Evolutionary conservation across 1,140 invertebrate genomes (phyloP).

Genomic region (Zaprionus ghesquierei): DNA sequence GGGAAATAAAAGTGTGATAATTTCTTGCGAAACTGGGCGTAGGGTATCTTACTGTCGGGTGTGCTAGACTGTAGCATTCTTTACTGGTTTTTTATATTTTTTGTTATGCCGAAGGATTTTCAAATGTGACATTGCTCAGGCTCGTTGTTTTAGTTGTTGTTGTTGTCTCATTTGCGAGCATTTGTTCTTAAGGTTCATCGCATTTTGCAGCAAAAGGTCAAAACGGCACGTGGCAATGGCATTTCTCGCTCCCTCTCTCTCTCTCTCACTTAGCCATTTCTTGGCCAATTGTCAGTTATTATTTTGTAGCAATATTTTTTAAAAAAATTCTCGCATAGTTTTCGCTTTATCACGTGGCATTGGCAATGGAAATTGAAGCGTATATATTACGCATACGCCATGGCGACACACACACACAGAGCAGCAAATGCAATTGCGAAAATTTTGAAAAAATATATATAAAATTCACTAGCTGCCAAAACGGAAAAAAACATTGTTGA

Average conservation of each 20-base stretch:
- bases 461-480: background rate
- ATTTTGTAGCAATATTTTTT: background rate
- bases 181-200: conserved; percentile 69
- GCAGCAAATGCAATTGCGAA: background rate
- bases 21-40: no score
- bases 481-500: background rate
- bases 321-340: conserved; percentile 26
- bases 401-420: background rate
- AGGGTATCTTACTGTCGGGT: no score
- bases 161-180: conserved; percentile 61
- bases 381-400: conserved; percentile 54
- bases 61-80: no score
- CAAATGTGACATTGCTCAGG: conserved; percentile 60
- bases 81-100: conserved; percentile 5
- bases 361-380: conserved; percentile 23
- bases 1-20: no score
- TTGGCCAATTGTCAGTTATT: conserved; percentile 10
- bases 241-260: background rate
- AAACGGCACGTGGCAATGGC: conserved; percentile 71
- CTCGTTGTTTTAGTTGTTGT: conserved; percentile 18
- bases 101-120: conserved; percentile 63
- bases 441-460: background rate
- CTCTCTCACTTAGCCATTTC: background rate
- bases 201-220: conserved; percentile 62
- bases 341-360: conserved; percentile 49